Evolutionary conservation across 2,888 invertebrate species (phyloP).

Genomic region (Agrilus biguttatus): DNA sequence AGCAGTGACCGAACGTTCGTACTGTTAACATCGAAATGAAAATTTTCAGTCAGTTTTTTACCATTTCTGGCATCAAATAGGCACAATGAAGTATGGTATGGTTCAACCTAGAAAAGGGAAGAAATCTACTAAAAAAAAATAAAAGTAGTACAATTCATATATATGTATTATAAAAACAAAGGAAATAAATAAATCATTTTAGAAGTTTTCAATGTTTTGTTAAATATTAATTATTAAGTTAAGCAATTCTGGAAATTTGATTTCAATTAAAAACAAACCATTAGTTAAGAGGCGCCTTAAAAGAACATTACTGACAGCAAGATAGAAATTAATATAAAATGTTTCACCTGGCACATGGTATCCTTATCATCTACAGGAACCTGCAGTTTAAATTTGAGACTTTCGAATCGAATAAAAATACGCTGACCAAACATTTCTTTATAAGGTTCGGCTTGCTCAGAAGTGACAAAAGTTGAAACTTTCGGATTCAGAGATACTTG

Average conservation of each 20-base stretch:
- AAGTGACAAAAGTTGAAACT: slow-evolving; percentile 15
- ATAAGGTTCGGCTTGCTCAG: slow-evolving; percentile 49
- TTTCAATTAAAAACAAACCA: too few relatives aligned
- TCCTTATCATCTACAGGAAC: slow-evolving; percentile 65
- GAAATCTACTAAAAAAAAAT: neutral
- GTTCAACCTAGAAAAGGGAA: slow-evolving; percentile 64
- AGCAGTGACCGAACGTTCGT: slow-evolving; percentile 49
- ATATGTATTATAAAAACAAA: too few relatives aligned
- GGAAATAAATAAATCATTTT: too few relatives aligned
- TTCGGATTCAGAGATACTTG: slow-evolving; percentile 36
- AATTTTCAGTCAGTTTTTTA: slow-evolving; percentile 83
- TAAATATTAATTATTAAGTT: too few relatives aligned
- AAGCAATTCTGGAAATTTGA: too few relatives aligned
- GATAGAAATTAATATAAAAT: too few relatives aligned
- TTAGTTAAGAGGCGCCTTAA: too few relatives aligned
- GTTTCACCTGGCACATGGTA: slow-evolving; percentile 30
- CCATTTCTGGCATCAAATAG: slow-evolving; percentile 81
- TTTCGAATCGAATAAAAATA: slow-evolving; percentile 70
- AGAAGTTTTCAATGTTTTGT: too few relatives aligned
- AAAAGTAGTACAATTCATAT: too few relatives aligned
- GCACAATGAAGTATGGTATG: slow-evolving; percentile 80
- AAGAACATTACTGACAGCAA: too few relatives aligned
- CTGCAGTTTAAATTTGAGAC: slow-evolving; percentile 71
- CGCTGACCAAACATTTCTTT: slow-evolving; percentile 80
- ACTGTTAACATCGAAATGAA: slow-evolving; percentile 78